phyloP scores from a whole-genome alignment of 2,113 vertebrate species.

The Callorhinus ursinus region DNA sequence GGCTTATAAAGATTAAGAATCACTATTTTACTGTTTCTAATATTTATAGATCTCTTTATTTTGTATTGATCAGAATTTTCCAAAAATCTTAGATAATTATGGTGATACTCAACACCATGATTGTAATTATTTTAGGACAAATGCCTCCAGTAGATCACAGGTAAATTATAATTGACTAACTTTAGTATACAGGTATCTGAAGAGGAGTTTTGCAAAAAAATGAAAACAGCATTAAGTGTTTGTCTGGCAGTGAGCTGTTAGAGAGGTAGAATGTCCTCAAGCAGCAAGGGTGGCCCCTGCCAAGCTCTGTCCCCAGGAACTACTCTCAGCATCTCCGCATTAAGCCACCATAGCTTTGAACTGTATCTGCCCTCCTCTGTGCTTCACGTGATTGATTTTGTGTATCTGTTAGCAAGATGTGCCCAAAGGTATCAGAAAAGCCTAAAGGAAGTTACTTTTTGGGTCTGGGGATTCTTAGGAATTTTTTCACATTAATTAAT shows the following conservation, averaged over 20 bases:
- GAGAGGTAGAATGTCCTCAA: not conserved
- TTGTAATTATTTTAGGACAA: not conserved
- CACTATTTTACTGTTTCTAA: not conserved
- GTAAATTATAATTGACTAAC: not conserved
- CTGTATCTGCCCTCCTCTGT: not conserved
- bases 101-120: not conserved
- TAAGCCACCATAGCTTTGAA: not conserved
- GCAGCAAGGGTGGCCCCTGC: not conserved
- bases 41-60: not conserved
- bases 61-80: not conserved
- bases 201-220: not conserved
- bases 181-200: not conserved
- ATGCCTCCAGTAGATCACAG: not conserved
- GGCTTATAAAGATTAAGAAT: not conserved
- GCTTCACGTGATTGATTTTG: not conserved
- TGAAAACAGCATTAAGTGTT: not conserved
- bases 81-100: conserved; percentile 16
- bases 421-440: not conserved
- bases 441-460: not conserved
- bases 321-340: not conserved
- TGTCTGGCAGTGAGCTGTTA: not conserved
- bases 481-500: not conserved
- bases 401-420: not conserved
- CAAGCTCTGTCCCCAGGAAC: not conserved
- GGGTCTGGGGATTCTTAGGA: not conserved